These are phyloP conservation scores for Corbicula japonica DNA, from an alignment of 2,888 invertebrate species.

Conservation along the genomic window DNA sequence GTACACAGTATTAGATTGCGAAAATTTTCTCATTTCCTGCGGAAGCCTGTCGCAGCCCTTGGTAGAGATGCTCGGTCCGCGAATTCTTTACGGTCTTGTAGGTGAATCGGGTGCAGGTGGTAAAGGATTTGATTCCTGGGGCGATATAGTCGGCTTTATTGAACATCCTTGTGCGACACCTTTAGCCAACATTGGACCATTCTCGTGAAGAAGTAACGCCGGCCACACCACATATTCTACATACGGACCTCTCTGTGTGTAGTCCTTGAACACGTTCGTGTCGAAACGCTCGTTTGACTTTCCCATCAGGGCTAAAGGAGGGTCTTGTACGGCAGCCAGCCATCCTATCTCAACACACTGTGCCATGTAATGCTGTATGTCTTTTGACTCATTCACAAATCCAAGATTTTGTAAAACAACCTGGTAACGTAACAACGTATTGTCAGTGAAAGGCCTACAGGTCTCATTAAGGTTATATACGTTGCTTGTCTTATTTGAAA, in stretches of 20 bases:
- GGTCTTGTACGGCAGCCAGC: constrained; percentile 16
- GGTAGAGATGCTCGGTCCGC: no score
- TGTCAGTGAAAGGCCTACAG: no score
- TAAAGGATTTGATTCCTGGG: no score
- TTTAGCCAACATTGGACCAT: neutral
- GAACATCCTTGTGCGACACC: constrained; percentile 1
- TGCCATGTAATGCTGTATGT: neutral
- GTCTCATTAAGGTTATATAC: no score
- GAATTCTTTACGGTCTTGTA: no score
- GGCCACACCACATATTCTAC: constrained; percentile 7
- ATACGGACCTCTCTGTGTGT: constrained; percentile 11
- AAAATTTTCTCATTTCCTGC: no score
- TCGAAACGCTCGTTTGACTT: neutral
- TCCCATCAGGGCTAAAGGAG: constrained; percentile 2
- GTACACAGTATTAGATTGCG: no score
- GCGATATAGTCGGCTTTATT: neutral
- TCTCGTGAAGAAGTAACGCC: neutral
- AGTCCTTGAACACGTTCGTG: constrained; percentile 13
- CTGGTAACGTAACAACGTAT: no score
- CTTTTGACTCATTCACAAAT: neutral
- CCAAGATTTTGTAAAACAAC: neutral
- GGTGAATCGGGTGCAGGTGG: no score
- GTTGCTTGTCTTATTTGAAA: no score
- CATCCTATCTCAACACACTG: constrained; percentile 23
- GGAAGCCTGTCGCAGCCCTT: no score